These are phyloP conservation scores for Melanerpes aurifrons DNA, from an alignment of 2,113 vertebrate species.

Conservation along the genomic window DNA sequence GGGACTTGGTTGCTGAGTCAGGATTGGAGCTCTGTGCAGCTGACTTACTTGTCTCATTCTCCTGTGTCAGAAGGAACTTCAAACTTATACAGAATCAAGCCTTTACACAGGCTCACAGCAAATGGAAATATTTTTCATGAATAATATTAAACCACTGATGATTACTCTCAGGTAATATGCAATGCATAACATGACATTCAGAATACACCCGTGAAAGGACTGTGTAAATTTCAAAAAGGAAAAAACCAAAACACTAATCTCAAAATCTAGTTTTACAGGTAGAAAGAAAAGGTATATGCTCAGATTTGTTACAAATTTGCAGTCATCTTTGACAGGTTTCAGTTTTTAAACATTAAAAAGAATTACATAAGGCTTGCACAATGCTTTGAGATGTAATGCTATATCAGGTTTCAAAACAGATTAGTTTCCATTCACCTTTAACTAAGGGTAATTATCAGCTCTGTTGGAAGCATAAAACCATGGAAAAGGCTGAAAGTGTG, in stretches of 20 bases:
- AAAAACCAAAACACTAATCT: neutral
- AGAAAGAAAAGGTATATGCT: neutral
- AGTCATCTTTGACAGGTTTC: neutral
- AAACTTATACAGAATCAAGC: neutral
- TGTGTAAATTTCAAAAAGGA: neutral
- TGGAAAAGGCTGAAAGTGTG: no score
- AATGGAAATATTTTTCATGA: neutral
- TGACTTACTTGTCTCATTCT: neutral
- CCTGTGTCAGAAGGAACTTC: neutral
- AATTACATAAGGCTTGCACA: rapidly evolving
- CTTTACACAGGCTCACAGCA: neutral
- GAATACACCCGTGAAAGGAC: neutral
- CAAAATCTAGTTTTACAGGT: neutral
- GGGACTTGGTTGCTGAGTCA: neutral
- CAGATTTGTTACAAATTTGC: neutral
- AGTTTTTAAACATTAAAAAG: neutral
- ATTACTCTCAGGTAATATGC: neutral
- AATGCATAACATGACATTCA: rapidly evolving
- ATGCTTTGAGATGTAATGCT: neutral
- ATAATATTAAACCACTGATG: neutral
- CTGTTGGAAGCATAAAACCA: neutral
- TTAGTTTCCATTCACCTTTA: neutral
- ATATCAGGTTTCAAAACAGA: neutral
- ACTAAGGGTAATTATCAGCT: neutral
- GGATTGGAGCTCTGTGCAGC: neutral